Conservation (phyloP, 2,797 vertebrate species). For the Manis javanica region DNA sequence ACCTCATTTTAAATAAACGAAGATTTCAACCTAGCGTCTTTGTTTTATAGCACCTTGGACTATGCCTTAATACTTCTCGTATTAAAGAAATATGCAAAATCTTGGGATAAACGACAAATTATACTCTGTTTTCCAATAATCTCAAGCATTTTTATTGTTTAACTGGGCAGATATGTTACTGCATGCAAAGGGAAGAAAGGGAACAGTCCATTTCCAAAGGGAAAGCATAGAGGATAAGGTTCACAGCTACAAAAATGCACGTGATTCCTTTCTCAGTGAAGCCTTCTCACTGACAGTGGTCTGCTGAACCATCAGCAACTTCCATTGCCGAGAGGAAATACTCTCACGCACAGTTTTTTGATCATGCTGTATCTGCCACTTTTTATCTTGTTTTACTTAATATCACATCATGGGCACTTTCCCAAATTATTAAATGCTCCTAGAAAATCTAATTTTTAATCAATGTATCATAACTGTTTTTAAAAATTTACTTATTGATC, state of each 20-base stretch:
- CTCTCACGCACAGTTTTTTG: neutral
- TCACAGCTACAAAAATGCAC: conserved; percentile 54
- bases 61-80: neutral
- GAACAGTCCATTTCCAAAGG: conserved; percentile 42
- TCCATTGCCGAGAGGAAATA: neutral
- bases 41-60: conserved; percentile 28
- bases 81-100: conserved; percentile 34
- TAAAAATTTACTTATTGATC: neutral
- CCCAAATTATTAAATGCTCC: neutral
- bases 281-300: neutral
- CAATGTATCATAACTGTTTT: neutral
- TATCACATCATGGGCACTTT: neutral
- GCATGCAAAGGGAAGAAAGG: neutral
- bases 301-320: neutral
- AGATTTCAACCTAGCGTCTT: neutral
- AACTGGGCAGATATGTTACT: conserved; percentile 39
- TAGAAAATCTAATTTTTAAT: neutral
- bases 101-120: conserved; percentile 53
- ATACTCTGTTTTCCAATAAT: conserved; percentile 47
- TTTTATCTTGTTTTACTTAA: neutral
- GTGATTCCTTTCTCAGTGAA: conserved; percentile 44
- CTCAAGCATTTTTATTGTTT: conserved; percentile 63
- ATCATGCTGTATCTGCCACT: neutral
- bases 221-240: conserved; percentile 12
- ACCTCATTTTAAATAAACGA: conserved; percentile 31